phyloP scores from a whole-genome alignment of 2,113 vertebrate genomes.

The Cynopterus brachyotis region DNA sequence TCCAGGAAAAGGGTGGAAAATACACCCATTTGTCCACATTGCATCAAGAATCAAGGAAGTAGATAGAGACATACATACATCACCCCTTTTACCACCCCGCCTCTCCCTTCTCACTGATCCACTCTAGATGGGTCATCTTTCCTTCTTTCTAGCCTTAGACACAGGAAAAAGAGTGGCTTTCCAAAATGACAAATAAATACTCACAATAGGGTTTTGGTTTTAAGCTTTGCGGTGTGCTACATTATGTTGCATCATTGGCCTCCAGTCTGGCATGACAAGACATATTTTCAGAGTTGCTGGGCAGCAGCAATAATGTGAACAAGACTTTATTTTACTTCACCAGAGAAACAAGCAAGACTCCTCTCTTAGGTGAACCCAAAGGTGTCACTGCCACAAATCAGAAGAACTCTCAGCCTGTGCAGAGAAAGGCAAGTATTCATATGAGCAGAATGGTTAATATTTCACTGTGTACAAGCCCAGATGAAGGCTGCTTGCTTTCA shows the following conservation, averaged over 20 bases:
- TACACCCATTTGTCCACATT: fast-evolving
- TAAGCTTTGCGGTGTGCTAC: neutral
- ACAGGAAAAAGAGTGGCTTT: neutral
- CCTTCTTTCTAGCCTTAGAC: neutral
- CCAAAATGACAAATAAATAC: slow-evolving; percentile 34
- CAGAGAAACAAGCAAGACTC: neutral
- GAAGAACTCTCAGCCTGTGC: neutral
- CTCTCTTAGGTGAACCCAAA: neutral
- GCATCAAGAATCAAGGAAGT: neutral
- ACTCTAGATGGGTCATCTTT: neutral
- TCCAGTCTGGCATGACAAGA: neutral
- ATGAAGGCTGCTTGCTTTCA: neutral
- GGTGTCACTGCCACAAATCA: neutral
- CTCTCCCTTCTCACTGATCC: neutral
- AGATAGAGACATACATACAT: too few relatives aligned
- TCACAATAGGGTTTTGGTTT: neutral
- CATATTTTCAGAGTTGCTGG: neutral
- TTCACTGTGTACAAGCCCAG: neutral
- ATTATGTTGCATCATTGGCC: neutral
- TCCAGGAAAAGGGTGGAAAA: neutral
- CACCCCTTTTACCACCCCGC: neutral
- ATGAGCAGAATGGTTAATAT: neutral
- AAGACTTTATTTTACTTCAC: neutral
- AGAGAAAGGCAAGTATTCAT: neutral
- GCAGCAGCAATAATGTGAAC: neutral